Conservation (phyloP, 2,113 vertebrate genomes). For the Bubalus kerabau region DNA sequence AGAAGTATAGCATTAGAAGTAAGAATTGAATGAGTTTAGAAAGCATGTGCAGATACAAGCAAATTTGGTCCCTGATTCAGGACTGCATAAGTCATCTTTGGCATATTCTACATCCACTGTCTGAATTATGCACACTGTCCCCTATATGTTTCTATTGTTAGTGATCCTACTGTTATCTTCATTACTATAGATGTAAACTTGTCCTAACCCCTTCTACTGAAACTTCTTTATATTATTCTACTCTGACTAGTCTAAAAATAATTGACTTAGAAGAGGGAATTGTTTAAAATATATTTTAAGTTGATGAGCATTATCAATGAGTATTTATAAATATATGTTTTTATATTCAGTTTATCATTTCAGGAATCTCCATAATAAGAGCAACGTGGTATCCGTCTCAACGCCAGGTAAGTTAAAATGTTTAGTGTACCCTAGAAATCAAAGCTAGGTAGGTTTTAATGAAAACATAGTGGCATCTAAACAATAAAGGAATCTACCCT, state of each 20-base stretch:
- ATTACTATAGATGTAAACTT: not conserved
- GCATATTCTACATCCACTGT: not conserved
- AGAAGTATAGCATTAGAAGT: not conserved
- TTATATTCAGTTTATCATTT: slow-evolving; percentile 59
- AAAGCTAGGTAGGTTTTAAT: not conserved
- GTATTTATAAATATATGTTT: slow-evolving; percentile 54
- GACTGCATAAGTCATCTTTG: not conserved
- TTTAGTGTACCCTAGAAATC: not conserved
- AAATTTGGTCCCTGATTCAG: not conserved
- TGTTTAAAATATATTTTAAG: slow-evolving; percentile 28
- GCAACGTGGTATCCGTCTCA: not conserved
- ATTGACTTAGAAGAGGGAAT: not conserved
- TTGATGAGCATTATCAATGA: slow-evolving; percentile 17
- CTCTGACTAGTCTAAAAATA: slow-evolving; percentile 12
- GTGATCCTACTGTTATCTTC: not conserved
- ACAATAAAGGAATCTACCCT: not conserved
- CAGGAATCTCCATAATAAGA: slow-evolving; percentile 51
- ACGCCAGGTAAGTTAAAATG: slow-evolving; percentile 30
- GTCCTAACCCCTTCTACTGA: not conserved
- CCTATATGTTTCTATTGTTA: not conserved
- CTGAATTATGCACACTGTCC: not conserved
- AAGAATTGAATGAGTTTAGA: not conserved
- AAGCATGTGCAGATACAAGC: not conserved
- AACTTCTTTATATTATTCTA: not conserved
- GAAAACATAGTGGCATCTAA: not conserved